phyloP scores from a whole-genome alignment of 2,888 invertebrate species.

The Sclerodermus sp. region DNA sequence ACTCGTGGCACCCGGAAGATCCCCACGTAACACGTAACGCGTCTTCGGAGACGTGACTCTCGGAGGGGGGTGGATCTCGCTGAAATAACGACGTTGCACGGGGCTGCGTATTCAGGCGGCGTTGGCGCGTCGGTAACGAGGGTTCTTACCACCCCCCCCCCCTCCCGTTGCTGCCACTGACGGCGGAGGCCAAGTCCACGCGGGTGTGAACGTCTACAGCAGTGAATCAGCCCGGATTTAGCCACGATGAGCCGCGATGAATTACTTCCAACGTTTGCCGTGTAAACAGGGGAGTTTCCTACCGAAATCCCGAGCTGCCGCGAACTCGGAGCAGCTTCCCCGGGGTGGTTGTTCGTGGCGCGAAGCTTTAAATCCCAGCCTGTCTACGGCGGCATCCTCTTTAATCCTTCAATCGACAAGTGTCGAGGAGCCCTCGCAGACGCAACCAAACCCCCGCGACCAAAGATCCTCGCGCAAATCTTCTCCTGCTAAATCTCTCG shows the following conservation, averaged over 20 bases:
- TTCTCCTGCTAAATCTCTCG: neutral
- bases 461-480: neutral
- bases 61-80: too few species aligned
- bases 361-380: too few species aligned
- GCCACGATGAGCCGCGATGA: slow-evolving; percentile 17
- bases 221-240: slow-evolving; percentile 29
- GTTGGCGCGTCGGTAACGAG: too few species aligned
- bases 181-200: neutral
- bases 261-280: slow-evolving; percentile 24
- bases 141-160: too few species aligned
- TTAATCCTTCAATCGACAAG: slow-evolving; percentile 43
- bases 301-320: slow-evolving; percentile 17
- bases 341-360: too few species aligned
- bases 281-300: slow-evolving; percentile 34
- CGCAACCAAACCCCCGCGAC: neutral
- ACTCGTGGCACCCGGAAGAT: too few species aligned
- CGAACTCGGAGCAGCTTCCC: neutral
- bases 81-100: too few species aligned
- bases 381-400: slow-evolving; percentile 28
- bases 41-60: too few species aligned
- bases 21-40: too few species aligned
- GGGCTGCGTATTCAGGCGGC: too few species aligned
- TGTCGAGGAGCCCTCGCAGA: slow-evolving; percentile 25
- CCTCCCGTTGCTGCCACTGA: too few species aligned
- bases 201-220: too few species aligned